Conservation (phyloP, 2,888 invertebrate species). For the Melieria crassipennis region DNA sequence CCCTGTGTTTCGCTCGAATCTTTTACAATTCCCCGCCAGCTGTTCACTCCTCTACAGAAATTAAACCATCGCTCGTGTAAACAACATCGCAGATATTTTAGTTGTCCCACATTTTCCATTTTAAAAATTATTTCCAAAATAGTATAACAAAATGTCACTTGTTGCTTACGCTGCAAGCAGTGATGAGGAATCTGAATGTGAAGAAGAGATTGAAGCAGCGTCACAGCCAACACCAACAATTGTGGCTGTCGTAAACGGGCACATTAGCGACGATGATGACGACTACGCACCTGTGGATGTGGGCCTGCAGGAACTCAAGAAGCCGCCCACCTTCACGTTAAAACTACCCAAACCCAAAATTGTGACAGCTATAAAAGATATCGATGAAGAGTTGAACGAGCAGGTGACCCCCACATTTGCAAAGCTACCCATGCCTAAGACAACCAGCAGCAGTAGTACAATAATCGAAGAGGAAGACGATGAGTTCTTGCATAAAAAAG, state of each 20-base stretch:
- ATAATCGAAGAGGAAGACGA: slow-evolving; percentile 70
- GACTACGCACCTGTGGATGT: slow-evolving; percentile 47
- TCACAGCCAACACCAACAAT: not conserved
- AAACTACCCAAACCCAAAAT: slow-evolving; percentile 58
- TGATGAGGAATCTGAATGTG: slow-evolving; percentile 60
- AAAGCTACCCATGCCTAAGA: slow-evolving; percentile 60
- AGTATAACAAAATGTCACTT: slow-evolving; percentile 68
- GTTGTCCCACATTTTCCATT: not conserved
- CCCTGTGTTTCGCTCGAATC: too few species aligned
- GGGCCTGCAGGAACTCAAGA: slow-evolving; percentile 40
- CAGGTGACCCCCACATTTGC: slow-evolving; percentile 50
- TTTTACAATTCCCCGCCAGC: too few species aligned
- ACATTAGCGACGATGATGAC: slow-evolving; percentile 61
- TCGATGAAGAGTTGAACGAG: slow-evolving; percentile 33
- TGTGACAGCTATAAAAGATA: not conserved
- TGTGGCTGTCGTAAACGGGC: slow-evolving; percentile 43
- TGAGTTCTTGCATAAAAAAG: slow-evolving; percentile 73
- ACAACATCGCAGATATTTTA: not conserved
- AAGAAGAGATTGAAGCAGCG: slow-evolving; percentile 45
- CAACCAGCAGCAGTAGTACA: not conserved
- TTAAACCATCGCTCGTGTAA: too few species aligned
- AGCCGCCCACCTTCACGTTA: slow-evolving; percentile 39
- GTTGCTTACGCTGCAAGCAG: slow-evolving; percentile 72
- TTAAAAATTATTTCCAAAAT: not conserved
- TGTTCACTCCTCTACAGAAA: too few species aligned